These are phyloP conservation scores for Lepidothrix coronata DNA, from an alignment of 2,113 vertebrate genomes.

Conservation along the genomic window DNA sequence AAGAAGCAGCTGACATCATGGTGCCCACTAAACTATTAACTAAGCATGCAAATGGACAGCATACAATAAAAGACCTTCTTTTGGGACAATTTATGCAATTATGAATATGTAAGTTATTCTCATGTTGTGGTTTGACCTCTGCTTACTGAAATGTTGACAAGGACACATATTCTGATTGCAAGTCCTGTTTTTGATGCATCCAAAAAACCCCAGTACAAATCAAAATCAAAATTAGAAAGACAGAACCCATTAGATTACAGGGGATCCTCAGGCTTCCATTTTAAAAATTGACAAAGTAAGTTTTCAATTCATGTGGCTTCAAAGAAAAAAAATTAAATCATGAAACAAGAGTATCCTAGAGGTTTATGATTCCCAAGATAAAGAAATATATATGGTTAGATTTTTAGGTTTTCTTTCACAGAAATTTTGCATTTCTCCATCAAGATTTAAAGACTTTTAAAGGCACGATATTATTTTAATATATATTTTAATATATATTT, in stretches of 20 bases:
- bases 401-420: not conserved
- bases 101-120: conserved; percentile 38
- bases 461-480: not conserved
- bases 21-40: not conserved
- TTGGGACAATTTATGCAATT: conserved; percentile 15
- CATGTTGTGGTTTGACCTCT: not conserved
- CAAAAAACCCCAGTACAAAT: not conserved
- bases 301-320: not conserved
- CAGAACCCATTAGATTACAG: not conserved
- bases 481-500: not conserved
- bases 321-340: not conserved
- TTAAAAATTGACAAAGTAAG: not conserved
- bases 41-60: not conserved
- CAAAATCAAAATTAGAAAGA: not conserved
- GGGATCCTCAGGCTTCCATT: not conserved
- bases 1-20: not conserved
- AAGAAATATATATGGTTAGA: not conserved
- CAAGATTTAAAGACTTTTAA: not conserved
- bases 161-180: not conserved
- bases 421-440: not conserved
- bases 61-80: not conserved
- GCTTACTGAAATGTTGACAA: conserved; percentile 16
- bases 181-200: not conserved
- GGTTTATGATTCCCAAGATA: not conserved
- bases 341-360: not conserved